Base-by-base conservation (phyloP, 2,113 vertebrate species). In the Rhinogobius similis region DNA sequence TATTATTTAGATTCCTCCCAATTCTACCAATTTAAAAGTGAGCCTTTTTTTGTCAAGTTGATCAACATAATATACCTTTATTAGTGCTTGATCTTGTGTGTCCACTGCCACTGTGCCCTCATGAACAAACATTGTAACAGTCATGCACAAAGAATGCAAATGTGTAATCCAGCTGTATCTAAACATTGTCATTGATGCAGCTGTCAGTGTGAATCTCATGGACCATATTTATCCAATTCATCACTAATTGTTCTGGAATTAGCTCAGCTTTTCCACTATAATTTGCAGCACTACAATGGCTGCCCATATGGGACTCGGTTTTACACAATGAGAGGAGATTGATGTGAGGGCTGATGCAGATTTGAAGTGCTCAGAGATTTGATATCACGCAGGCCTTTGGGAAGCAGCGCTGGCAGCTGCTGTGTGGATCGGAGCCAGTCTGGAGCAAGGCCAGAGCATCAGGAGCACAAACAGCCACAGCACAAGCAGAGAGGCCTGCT, bases 291-390 rank as follows among this genome's bases (percentile, higher is more conserved):
- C 73, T 71, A 80, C 52, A 80, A 80, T 58, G 62, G 41, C 13
- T 43, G 38, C 14, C 75, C 2, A 0, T 55, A 44, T 62, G 41
- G 68, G 67, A 78, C 62, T 59, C 38, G 32, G 71, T 72, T 63
- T 21, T 67, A 59, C 32, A 82, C 67, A 76, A 74, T 62, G 63
- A 77, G 68, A 62, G 62, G 62, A 77, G 70, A 82, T 65, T 81
- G 78, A 82, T 86, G 67, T 65, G 65, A 69, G 75, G 72, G 65
- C 56, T 70, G 63, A 21, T 75, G 81, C 69, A 79, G 75, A 77
- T 74, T 81, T 79, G n/a, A 68, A 65, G 70, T 74, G 68, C 55
- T 44, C 63, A 59, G 13, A 44, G 59, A 62, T 14, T 24, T 27
- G 65, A 38, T 27, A 73, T 78, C 67, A 65, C 58, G 52, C 29